Conservation (phyloP, 2,797 vertebrate genomes). For the Tenualosa thibaudeaui region DNA sequence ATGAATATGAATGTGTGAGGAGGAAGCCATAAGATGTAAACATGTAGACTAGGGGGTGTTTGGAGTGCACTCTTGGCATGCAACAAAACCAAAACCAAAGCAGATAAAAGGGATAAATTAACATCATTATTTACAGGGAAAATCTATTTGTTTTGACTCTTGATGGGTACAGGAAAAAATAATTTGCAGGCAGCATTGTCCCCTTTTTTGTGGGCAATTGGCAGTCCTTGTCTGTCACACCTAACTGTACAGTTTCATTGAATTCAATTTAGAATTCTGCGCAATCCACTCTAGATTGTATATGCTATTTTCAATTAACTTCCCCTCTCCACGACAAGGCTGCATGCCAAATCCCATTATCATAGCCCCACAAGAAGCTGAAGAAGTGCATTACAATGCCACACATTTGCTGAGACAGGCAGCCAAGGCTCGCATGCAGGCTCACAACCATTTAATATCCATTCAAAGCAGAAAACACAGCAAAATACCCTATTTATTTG, state of each 20-base stretch:
- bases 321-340: constrained; percentile 46
- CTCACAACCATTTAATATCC: neutral
- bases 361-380: constrained; percentile 52
- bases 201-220: constrained; percentile 1
- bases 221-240: constrained; percentile 26
- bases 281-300: constrained; percentile 46
- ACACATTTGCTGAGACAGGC: constrained; percentile 39
- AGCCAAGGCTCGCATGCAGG: constrained; percentile 27
- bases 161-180: neutral
- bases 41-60: neutral
- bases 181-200: neutral
- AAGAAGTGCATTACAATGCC: constrained; percentile 39
- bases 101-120: neutral
- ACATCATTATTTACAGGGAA: constrained; percentile 17
- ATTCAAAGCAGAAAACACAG: neutral
- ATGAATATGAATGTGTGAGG: no score
- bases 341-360: constrained; percentile 55
- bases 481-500: constrained; percentile 24
- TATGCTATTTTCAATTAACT: constrained; percentile 58
- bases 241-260: constrained; percentile 38
- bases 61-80: neutral
- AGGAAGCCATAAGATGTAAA: neutral
- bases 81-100: neutral
- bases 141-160: constrained; percentile 15
- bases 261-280: constrained; percentile 41